Base-by-base conservation (phyloP, 1,140 invertebrate genomes). In the Coelopa frigida region DNA sequence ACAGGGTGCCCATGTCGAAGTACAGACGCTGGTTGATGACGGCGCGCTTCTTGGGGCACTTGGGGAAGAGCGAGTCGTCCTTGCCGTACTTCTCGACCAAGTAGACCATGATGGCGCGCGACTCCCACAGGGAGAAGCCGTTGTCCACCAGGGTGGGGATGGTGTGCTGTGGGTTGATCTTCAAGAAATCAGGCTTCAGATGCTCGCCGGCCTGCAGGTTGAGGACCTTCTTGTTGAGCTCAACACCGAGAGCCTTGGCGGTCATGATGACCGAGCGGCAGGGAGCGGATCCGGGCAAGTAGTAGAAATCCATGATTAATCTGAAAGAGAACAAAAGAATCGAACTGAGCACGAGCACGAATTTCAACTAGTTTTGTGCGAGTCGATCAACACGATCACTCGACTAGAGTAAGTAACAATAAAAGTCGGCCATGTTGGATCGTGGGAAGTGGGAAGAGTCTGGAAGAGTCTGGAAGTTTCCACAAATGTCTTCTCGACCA, bases 71-170 rank as follows among this genome's bases (percentile, higher is more conserved):
- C 12, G 68, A 62, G 54, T 76, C 78, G 41, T 81, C 72, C 56
- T 84, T 82, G 17, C 71, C 80, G 53, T 85, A 87, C 39, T 79
- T 68, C 26, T 78, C 75, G 0, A 66, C 77, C 49, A 85, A 61
- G 67, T 89, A 89, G 21, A 74, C 70, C 48, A 81, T 76, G 49
- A 87, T 83, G 20, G 85, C 83, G 46, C 80, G 80, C 55, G 83
- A 83, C 65, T 85, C 82, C 59, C 73, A 76, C 5, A 84, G 40
- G 49, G 72, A 71, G 43, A 79, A 80, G 44, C 80, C 81, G n/a
- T 76, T 73, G 54, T 84, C 82, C 14, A 81, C 73, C 26, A 85
- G 59, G 14, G 79, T 77, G 4, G 82, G 82, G 40, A 85, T 70
- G 1, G 74, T 79, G 57, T 81, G 81, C 53, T 65, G 61, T 12